Conservation (phyloP, 2,113 vertebrate species). For the Cheilinus undulatus region DNA sequence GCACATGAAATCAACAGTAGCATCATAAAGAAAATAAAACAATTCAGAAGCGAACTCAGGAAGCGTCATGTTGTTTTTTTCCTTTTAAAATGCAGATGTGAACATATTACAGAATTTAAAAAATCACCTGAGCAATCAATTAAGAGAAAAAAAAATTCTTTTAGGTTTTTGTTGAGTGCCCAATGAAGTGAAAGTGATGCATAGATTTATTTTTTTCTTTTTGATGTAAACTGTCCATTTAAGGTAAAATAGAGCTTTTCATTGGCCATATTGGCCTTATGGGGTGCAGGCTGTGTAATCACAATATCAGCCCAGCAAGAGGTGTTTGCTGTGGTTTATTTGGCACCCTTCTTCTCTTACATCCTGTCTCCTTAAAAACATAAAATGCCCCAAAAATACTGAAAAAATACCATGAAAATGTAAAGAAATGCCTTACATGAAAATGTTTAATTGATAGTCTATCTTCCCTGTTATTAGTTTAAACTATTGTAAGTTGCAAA, state of each 20-base stretch:
- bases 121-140: neutral
- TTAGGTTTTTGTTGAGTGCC: neutral
- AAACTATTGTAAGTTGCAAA: no score
- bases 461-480: no score
- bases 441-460: no score
- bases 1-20: constrained; percentile 11
- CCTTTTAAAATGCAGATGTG: neutral
- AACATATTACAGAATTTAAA: neutral
- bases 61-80: no score
- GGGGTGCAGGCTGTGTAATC: neutral
- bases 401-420: no score
- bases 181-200: neutral
- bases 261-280: neutral
- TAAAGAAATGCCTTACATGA: no score
- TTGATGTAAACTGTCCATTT: neutral
- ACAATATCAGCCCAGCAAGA: neutral
- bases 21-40: neutral
- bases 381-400: neutral
- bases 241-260: neutral
- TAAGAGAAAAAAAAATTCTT: neutral
- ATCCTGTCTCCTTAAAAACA: neutral
- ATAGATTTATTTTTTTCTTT: neutral
- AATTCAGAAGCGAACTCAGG: no score
- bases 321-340: neutral
- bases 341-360: neutral